Conservation (phyloP, 35 echinoderm and acorn worm species). For the Strongylocentrotus purpuratus region DNA sequence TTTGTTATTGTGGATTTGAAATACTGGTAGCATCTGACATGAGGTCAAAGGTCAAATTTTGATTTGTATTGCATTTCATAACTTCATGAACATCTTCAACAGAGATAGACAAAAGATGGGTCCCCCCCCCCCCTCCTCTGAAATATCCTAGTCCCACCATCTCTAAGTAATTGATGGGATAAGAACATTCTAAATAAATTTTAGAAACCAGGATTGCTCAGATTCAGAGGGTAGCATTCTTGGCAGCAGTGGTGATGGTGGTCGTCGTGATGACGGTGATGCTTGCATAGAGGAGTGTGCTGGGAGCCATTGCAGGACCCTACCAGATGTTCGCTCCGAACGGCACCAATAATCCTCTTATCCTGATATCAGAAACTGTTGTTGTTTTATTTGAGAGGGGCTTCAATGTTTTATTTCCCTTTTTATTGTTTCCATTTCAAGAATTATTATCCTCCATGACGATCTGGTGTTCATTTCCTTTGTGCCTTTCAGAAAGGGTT, state of each 20-base stretch:
- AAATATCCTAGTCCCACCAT: not conserved
- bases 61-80: not conserved
- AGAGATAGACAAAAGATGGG: not conserved
- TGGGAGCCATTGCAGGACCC: not conserved
- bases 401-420: not conserved
- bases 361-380: not conserved
- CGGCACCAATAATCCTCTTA: conserved; percentile 1
- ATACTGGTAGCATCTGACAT: not conserved
- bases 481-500: not conserved
- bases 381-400: not conserved
- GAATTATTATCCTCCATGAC: not conserved
- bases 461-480: not conserved
- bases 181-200: not conserved
- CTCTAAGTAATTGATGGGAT: not conserved
- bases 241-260: not conserved
- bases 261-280: not conserved
- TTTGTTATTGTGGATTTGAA: no score
- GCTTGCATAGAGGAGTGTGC: not conserved
- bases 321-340: not conserved
- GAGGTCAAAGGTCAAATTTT: not conserved
- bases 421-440: conserved; percentile 12
- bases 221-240: not conserved
- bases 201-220: not conserved
- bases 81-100: not conserved
- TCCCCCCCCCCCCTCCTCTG: not conserved